Conservation (phyloP, 2,797 vertebrate genomes). For the Psittacula derbiana region DNA sequence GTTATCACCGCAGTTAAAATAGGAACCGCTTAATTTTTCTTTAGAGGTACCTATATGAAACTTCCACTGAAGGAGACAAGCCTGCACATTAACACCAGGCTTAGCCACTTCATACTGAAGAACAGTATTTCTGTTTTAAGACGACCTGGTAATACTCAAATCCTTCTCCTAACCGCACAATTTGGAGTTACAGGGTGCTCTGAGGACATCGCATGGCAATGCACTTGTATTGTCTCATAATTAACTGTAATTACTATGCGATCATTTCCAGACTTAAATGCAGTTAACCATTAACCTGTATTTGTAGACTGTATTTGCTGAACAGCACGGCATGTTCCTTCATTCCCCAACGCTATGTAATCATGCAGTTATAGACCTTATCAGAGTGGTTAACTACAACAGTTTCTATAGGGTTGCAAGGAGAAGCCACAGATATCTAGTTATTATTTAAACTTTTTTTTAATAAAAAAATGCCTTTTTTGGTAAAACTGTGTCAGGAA, state of each 20-base stretch:
- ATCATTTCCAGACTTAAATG: not conserved
- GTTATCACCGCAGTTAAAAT: not conserved
- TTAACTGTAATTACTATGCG: constrained; percentile 34
- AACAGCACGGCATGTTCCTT: not conserved
- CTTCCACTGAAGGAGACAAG: not conserved
- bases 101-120: not conserved
- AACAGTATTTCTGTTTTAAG: not conserved
- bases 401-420: not conserved
- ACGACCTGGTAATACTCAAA: not conserved
- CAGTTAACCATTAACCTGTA: constrained; percentile 53
- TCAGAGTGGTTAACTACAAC: not conserved
- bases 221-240: not conserved
- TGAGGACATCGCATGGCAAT: rapidly evolving
- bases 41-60: not conserved
- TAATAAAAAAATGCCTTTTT: not conserved
- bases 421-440: not conserved
- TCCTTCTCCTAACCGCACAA: not conserved
- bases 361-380: not conserved
- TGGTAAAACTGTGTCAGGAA: not conserved
- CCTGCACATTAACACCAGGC: rapidly evolving
- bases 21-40: not conserved
- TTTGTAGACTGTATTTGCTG: constrained; percentile 22
- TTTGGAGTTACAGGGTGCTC: not conserved
- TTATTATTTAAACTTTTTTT: not conserved
- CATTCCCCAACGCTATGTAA: not conserved